Evolutionary conservation across 2,888 invertebrate genomes (phyloP), one percentile per base, ranked within the genome.

Genomic region (Macroteleia sp.): DNA sequence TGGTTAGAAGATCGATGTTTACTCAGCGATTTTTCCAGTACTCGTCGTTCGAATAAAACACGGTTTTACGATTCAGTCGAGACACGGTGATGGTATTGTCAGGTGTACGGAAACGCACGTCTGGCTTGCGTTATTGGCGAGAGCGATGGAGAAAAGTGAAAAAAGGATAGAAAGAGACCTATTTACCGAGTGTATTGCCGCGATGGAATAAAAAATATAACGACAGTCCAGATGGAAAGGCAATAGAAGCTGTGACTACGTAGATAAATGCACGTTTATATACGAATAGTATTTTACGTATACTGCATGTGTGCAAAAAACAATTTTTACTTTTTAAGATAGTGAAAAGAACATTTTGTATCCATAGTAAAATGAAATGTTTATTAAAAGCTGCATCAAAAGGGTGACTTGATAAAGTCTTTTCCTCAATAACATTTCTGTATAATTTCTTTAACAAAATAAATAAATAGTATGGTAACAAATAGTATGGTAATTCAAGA

Each of bases 51-150:
- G 76, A 76, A 74, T 79, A 82, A 84, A 84, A 79, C 79, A 79
- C 70, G 57, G 79, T 71, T 84, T 84, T 80, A 81, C 81, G 82
- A 83, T 83, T 77, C 80, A 73, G 73, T 59, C 74, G 80, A 80
- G 80, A 78, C 78, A 67, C 69, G 67, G 80, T 74, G 81, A 70
- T 71, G 74, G 79, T 74, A 81, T 81, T 77, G 82, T 81, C 84
- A 82, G 80, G 82, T 83, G 77, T 77, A 67, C 80, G 82, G 81
- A 80, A 75, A 76, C 77, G 78, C 59, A 50, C 70, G 69, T 50
- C 77, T 61, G 61, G 70, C 28, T 34, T 50, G 57, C 71, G 74
- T 74, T 77, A 74, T 71, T 64, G 77, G 52, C 54, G 57, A 61
- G 71, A 44, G 50, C 28, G 71, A 77, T 71, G 62, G 77, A 67